These are phyloP conservation scores for Etheostoma cragini DNA, from an alignment of 2,113 vertebrate species.

Conservation along the genomic window DNA sequence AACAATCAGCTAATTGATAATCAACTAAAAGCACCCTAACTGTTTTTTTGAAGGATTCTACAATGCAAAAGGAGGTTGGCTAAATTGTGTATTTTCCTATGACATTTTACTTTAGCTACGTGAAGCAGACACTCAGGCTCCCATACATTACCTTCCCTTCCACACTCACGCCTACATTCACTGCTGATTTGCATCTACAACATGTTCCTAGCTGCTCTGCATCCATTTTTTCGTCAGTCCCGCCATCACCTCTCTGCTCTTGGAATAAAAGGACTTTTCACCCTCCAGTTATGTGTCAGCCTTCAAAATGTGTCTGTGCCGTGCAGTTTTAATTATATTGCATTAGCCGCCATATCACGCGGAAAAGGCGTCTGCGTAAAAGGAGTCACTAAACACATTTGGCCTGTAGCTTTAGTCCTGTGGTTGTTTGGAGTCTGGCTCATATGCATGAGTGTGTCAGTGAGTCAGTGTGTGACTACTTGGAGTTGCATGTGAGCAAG, in stretches of 20 bases:
- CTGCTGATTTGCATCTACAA: conserved; percentile 52
- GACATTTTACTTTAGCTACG: conserved; percentile 47
- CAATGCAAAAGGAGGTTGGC: not conserved
- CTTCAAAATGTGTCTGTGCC: conserved; percentile 56
- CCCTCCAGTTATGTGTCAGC: conserved; percentile 71
- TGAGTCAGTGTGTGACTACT: conserved; percentile 46
- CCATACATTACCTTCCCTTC: conserved; percentile 26
- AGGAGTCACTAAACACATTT: conserved; percentile 77
- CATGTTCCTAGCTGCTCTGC: conserved; percentile 36
- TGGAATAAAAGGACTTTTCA: conserved; percentile 36
- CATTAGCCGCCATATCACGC: conserved; percentile 75
- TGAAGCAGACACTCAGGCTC: conserved; percentile 52
- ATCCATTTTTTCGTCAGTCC: conserved; percentile 23
- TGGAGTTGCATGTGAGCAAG: conserved; percentile 20
- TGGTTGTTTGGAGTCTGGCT: conserved; percentile 54
- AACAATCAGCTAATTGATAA: not conserved
- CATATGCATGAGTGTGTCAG: conserved; percentile 35
- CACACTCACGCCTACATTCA: conserved; percentile 27
- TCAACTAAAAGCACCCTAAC: not conserved
- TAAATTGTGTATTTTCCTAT: conserved; percentile 30
- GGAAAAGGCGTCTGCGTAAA: conserved; percentile 72
- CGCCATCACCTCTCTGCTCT: conserved; percentile 16
- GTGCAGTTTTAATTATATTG: conserved; percentile 67
- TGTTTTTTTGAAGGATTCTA: not conserved
- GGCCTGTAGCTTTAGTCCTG: conserved; percentile 64